Conservation (phyloP, 2,888 invertebrate species). For the Epistrophella euchroma region DNA sequence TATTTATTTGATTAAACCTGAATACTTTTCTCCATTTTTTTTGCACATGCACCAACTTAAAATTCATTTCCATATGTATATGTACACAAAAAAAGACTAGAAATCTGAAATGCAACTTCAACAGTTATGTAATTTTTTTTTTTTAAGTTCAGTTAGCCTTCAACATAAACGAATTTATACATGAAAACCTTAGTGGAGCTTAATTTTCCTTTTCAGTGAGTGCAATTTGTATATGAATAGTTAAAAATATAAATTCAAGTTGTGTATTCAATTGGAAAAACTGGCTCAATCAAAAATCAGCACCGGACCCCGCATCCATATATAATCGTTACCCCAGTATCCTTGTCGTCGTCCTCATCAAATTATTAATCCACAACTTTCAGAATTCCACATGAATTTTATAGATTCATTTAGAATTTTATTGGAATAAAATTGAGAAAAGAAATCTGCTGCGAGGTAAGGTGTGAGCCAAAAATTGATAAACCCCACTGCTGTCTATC, state of each 20-base stretch:
- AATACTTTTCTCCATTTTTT: not conserved
- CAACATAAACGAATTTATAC: conserved; percentile 20
- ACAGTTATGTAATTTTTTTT: conserved; percentile 3
- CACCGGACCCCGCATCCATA: not conserved
- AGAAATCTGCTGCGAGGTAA: not conserved
- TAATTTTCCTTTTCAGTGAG: conserved; percentile 12
- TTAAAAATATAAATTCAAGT: conserved; percentile 31
- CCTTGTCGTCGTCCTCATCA: not conserved
- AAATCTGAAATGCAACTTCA: conserved; percentile 11
- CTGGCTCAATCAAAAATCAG: conserved; percentile 35
- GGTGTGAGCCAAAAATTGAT: conserved; percentile 23
- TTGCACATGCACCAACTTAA: not conserved
- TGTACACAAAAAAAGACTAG: not conserved
- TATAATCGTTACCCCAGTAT: not conserved
- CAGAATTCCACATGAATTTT: conserved; percentile 32
- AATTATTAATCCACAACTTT: conserved; percentile 12
- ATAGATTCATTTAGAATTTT: conserved; percentile 33
- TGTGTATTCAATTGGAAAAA: conserved; percentile 40
- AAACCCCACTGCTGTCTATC: not conserved
- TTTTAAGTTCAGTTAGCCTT: conserved; percentile 5
- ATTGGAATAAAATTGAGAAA: conserved; percentile 12
- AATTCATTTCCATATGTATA: not conserved
- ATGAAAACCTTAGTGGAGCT: conserved; percentile 22
- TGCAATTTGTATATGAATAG: conserved; percentile 24
- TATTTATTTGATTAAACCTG: conserved; percentile 17